phyloP scores from a whole-genome alignment of 2,797 vertebrate species.

The Chloroceryle amazona region DNA sequence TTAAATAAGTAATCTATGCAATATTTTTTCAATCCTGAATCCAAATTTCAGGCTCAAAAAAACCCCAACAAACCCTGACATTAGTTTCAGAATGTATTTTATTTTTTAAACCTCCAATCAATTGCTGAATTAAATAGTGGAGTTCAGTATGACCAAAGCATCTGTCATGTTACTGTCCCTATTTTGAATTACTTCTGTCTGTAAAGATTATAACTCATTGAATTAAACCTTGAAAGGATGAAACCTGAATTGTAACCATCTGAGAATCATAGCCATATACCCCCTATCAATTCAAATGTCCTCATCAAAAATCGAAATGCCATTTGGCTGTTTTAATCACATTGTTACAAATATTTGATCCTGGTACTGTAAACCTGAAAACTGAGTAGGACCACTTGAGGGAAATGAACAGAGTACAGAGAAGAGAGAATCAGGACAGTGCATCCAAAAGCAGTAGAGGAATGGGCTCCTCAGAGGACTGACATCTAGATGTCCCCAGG shows the following conservation, averaged over 20 bases:
- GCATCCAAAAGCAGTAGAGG: background rate
- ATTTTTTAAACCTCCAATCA: background rate
- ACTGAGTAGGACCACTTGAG: background rate
- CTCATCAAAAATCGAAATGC: background rate
- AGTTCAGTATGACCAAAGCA: background rate
- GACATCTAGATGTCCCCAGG: background rate
- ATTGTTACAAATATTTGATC: background rate
- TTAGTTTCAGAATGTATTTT: background rate
- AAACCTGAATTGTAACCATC: background rate
- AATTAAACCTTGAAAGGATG: background rate
- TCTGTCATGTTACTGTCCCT: background rate
- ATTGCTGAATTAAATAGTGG: background rate
- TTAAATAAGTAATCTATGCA: background rate
- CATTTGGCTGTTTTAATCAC: background rate
- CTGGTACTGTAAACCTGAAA: background rate
- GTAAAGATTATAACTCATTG: background rate
- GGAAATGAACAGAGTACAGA: fast-evolving
- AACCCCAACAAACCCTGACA: too few relatives aligned
- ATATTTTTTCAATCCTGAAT: background rate
- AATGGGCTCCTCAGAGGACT: fast-evolving
- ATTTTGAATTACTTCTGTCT: background rate
- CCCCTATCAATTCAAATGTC: background rate
- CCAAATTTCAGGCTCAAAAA: background rate
- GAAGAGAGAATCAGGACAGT: background rate
- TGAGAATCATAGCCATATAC: background rate